Evolutionary conservation across 2,113 vertebrate species (phyloP), one percentile per base, ranked within the genome.

Genomic region (Xiphias gladius): DNA sequence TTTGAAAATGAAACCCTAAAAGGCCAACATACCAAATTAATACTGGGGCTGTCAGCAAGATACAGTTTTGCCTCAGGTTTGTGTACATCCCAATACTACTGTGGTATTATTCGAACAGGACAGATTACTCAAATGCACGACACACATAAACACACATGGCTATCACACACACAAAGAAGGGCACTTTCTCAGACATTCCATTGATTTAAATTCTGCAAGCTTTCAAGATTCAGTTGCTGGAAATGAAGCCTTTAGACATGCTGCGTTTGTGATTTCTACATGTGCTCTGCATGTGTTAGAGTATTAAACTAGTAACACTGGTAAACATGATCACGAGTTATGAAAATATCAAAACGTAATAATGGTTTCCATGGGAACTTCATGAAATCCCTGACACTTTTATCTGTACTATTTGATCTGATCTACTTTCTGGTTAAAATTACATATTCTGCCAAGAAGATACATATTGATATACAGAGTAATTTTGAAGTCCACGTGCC

Each of bases 231-330:
- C 59, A 46, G 13, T 59, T 24, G 7, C 28, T 77, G 41, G 50
- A 55, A 28, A 64, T 62, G 37, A 35, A 72, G 66, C 43, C 50
- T 35, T 48, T 20, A 59, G 54, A 85, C 46, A 41, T 76, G 86
- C 39, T 76, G 57, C 82, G 84, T 83, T 84, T 80, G 69, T 79
- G 76, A 69, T 72, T 64, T 67, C 12, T 52, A 13, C 77, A 89
- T 88, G 74, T 92, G 86, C 57, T 61, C 41, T 43, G 73, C 87
- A 92, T 77, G 46, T 89, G 85, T 81, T 66, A 19, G 35, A 43
- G 35, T 24, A 55, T 66, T 30, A 41, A 22, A 19, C 58, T 48
- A 0, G 50, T 58, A 24, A 70, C 65, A 30, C 17, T 13, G 55
- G 19, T n/a, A 39, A 58, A 72, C 69, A 58, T 20, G n/a, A 24